Evolutionary conservation across 2,888 invertebrate species (phyloP), one percentile per base, ranked within the genome.

Genomic region (Athalia circularis): DNA sequence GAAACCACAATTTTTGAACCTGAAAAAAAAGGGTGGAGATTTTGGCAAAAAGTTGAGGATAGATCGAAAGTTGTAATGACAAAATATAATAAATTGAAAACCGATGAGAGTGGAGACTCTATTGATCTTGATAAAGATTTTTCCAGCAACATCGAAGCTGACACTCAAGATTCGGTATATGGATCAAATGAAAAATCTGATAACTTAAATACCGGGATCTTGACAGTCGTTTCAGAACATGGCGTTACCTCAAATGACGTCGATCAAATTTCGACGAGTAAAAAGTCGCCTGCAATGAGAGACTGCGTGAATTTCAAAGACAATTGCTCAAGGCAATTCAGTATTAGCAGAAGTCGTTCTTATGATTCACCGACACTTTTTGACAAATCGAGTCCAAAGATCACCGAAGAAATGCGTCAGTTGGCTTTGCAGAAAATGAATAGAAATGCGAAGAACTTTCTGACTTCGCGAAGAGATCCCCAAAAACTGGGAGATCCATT

Each of bases 1-100:
- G 72, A 72, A 57, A 5, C 47, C 0, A 75, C 79, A 79, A 79
- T 65, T 65, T 43, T 59, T 59, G 79, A 77, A 50, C 76, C 64
- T 57, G 79, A 70, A 65, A 81, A 77, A 78, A 80, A 70, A 68
- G 79, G 72, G 15, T 87, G 85, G 85, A 86, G 84, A 79, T 86
- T 87, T 79, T 86, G 85, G 86, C 83, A 80, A 54, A 82, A 80
- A 65, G 50, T 29, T 77, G 77, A 79, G 9, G 78, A 79, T 5
- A 75, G 57, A 6, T 68, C 78, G n/a, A 79, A 79, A 48, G 72
- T 83, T 43, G 77, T 81, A 4, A 65, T 72, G 0, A 65, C 77
- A 43, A 80, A 72, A 67, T 83, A 83, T 62, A 80, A 79, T 50
- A 81, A 79, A 80, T 79, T 83, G 45, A 52, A 65, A 65, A 74